Percentiles rank a stretch among this genome's conserved stretches.
These are phyloP conservation scores for Rhizomys pruinosus DNA, from an alignment of 2,113 vertebrate genomes.

Conservation along the genomic window DNA sequence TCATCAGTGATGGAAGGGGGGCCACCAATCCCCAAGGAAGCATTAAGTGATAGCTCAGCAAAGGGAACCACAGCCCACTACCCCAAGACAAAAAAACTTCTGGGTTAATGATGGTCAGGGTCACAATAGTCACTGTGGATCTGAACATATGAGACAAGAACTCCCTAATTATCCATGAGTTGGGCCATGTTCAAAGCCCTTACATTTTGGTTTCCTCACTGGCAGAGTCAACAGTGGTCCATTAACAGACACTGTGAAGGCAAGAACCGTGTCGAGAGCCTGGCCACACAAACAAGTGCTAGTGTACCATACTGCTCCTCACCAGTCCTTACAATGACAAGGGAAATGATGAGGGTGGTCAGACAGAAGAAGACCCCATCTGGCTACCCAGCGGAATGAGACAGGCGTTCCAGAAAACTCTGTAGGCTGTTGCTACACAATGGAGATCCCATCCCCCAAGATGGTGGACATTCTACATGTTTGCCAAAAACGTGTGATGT, in stretches of 20 bases:
- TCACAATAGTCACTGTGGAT: background rate
- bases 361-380: background rate
- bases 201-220: background rate
- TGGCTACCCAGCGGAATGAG: background rate
- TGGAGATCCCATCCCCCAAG: background rate
- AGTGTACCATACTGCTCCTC: background rate
- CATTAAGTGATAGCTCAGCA: background rate
- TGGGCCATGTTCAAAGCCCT: background rate
- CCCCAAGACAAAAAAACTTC: background rate
- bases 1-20: background rate
- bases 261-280: background rate
- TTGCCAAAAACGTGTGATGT: background rate
- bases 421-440: too few species aligned
- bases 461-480: background rate
- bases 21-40: background rate
- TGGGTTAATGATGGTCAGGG: background rate
- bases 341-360: background rate
- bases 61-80: background rate
- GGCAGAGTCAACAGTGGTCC: background rate
- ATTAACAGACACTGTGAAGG: background rate
- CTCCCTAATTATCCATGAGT: background rate
- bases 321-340: background rate
- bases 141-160: background rate
- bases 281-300: too few species aligned
- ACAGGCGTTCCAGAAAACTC: background rate